Base-by-base conservation (phyloP, 2,888 invertebrate genomes). In the Leptinotarsa juncta region DNA sequence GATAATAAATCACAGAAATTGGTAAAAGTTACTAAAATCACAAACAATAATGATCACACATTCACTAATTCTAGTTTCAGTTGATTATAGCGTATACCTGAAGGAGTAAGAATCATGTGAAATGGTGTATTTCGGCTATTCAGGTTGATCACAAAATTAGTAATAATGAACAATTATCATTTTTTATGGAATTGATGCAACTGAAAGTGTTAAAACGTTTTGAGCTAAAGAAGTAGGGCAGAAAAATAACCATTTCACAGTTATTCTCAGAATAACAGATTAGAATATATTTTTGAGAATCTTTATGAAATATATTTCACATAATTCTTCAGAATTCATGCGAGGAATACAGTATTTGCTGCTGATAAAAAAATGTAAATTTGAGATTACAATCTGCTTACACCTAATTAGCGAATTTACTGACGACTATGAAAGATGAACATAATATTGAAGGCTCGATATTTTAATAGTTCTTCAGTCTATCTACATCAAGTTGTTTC, bases 1-100 rank as follows among this genome's bases (percentile, higher is more conserved):
- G 51, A 73, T 71, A 70, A 77, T 71, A 77, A 79, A 79, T 79
- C 79, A 79, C 79, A 79, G 79, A 74, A 75, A 77, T 73, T 77
- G 79, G 79, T 79, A 77, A 77, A 78, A 77, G 73, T 42, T 69
- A 75, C 73, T 67, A 70, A 75, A 73, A 74, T 77, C 74, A 75
- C 74, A 77, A 77, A 77, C 65, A 49, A 65, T 74, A 69, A 66
- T 48, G 65, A 73, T 73, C 73, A 76, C 71, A 70, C 57, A 62
- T 42, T 69, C 48, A 18, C 51, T 23, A 51, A 26, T 16, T 32
- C 51, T 20, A 26, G 49, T 26, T 51, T n/a, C 67, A 50, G 26
- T 15, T 49, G 23, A 5, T 51, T 15, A 16, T 15, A 15, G 67
- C 50, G n/a, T 23, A 51, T 67, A 66, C 67, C 68, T 65, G 42